phyloP scores from a whole-genome alignment of 2,113 vertebrate genomes.

The Corydoras sp. region DNA sequence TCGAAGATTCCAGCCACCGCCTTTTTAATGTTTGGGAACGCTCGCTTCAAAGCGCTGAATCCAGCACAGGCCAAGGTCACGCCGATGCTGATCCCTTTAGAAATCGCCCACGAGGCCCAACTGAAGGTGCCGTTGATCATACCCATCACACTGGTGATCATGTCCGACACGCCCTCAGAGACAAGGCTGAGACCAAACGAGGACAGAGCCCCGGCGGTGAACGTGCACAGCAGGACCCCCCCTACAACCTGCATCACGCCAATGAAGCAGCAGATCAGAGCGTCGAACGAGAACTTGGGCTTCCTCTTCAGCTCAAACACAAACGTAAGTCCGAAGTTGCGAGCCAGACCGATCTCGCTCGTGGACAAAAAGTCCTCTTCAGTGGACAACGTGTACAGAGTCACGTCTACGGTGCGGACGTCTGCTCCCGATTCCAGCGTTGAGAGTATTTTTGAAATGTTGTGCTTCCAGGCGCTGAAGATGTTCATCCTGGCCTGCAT shows the following conservation, averaged over 20 bases:
- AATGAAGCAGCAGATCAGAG: slow-evolving; percentile 35
- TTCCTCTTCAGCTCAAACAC: slow-evolving; percentile 42
- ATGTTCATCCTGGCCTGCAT: slow-evolving; percentile 33
- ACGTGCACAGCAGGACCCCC: slow-evolving; percentile 29
- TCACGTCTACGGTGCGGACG: background rate
- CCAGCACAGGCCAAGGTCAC: slow-evolving; percentile 31
- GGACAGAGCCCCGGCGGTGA: slow-evolving; percentile 21
- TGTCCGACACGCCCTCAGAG: slow-evolving; percentile 39
- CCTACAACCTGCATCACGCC: slow-evolving; percentile 34
- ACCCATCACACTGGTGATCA: slow-evolving; percentile 32
- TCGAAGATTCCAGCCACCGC: background rate
- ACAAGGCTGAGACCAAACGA: slow-evolving; percentile 29
- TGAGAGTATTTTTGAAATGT: slow-evolving; percentile 3
- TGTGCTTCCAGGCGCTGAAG: slow-evolving; percentile 19
- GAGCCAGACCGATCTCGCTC: slow-evolving; percentile 29
- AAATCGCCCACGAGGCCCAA: slow-evolving; percentile 41
- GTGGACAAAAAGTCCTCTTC: slow-evolving; percentile 13
- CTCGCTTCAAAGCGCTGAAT: slow-evolving; percentile 6
- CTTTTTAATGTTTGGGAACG: background rate
- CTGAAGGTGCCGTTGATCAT: slow-evolving; percentile 37
- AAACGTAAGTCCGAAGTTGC: slow-evolving; percentile 38
- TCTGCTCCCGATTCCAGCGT: slow-evolving; percentile 1
- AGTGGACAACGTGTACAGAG: slow-evolving; percentile 10
- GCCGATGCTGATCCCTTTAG: slow-evolving; percentile 30
- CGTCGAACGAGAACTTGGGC: slow-evolving; percentile 33